A percentile compares a stretch with the other conserved stretches of the same genome.
Evolutionary conservation across 2,888 invertebrate species (phyloP).

Genomic region (Hydropsyche betteni): DNA sequence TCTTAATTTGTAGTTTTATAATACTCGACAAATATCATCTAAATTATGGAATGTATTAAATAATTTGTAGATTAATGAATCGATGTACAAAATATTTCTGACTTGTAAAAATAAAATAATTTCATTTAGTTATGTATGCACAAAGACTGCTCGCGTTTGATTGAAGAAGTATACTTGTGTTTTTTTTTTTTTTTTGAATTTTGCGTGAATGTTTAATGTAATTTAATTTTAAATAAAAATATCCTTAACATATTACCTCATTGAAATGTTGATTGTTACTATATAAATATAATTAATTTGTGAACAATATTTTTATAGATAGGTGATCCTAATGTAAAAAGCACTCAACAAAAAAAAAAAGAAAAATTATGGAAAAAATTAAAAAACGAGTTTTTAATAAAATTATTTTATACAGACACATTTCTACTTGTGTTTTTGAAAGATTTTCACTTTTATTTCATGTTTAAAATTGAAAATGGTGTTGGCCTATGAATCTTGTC

Average conservation of each 20-base stretch:
- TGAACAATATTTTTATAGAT: constrained; percentile 9
- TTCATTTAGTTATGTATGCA: constrained; percentile 34
- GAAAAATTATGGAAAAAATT: neutral
- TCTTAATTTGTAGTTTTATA: constrained; percentile 9
- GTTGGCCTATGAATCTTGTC: too few relatives aligned
- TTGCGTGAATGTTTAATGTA: constrained; percentile 24
- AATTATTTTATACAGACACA: neutral
- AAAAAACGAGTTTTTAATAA: neutral
- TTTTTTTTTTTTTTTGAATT: neutral
- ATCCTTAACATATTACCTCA: constrained; percentile 51
- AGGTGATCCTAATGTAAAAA: neutral
- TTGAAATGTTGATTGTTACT: constrained; percentile 48
- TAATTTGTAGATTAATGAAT: constrained; percentile 16
- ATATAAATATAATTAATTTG: constrained; percentile 34
- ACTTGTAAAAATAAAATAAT: constrained; percentile 30
- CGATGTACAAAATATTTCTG: constrained; percentile 37
- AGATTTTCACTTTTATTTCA: too few relatives aligned
- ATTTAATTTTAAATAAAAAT: constrained; percentile 37
- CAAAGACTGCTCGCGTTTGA: constrained; percentile 25
- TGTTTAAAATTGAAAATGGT: too few relatives aligned
- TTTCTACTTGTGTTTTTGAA: too few relatives aligned
- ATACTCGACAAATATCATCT: constrained; percentile 34
- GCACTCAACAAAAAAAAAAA: neutral
- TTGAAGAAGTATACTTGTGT: constrained; percentile 9
- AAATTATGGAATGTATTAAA: constrained; percentile 6